A percentile compares a stretch with the other conserved stretches of the same genome.
Conservation (phyloP, 2,113 vertebrate species). For the Trogon melanurus region DNA sequence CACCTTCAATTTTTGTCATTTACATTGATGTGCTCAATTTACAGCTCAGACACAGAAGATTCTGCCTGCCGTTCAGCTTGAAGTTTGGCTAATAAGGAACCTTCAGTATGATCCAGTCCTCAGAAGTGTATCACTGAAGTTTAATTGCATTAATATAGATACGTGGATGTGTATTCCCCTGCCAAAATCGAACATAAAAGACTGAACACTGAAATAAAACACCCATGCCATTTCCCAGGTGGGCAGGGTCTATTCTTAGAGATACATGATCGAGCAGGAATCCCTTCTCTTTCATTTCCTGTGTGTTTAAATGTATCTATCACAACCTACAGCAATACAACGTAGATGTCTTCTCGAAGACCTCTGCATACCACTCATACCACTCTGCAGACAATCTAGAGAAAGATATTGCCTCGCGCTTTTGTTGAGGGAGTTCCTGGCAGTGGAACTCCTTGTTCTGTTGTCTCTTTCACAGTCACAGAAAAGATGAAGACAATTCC, state of each 20-base stretch:
- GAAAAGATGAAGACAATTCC: neutral
- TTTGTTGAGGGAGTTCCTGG: neutral
- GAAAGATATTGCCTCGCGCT: neutral
- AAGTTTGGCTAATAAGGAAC: neutral
- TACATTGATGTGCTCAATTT: neutral
- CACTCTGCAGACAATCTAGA: neutral
- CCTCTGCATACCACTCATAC: neutral
- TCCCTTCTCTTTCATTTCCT: neutral
- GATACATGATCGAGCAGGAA: neutral
- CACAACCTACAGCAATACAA: neutral
- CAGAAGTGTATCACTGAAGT: neutral
- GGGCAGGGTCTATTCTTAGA: neutral
- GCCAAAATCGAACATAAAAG: neutral
- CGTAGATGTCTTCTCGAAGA: neutral
- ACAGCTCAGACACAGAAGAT: neutral
- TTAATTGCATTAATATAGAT: neutral
- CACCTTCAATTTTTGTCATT: neutral
- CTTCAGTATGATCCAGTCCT: neutral
- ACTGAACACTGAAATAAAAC: neutral
- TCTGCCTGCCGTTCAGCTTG: neutral
- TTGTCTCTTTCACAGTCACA: neutral
- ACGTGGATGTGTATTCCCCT: neutral
- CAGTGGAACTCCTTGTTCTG: neutral
- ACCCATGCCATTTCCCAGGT: neutral
- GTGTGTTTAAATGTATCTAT: neutral